Evolutionary conservation across 2,888 invertebrate species (phyloP).

Genomic region (Troides helena): DNA sequence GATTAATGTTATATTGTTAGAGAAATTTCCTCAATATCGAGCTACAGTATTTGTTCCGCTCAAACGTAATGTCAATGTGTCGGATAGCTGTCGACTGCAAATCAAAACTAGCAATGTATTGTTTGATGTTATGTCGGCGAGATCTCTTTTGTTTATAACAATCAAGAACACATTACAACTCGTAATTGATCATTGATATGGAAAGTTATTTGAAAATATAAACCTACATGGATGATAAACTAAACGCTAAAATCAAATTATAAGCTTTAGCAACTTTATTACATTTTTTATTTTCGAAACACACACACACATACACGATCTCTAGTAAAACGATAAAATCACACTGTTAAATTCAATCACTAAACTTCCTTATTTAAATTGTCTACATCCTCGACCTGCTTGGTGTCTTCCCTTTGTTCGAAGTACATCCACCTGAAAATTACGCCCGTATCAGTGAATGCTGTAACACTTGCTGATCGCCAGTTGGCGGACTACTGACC

Average conservation of each 20-base stretch:
- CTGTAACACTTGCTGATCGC: slow-evolving; percentile 13
- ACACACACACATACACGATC: slow-evolving; percentile 8
- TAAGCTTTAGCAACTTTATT: slow-evolving; percentile 16
- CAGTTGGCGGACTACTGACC: slow-evolving; percentile 17
- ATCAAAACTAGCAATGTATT: slow-evolving; percentile 54
- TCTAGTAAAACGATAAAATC: slow-evolving; percentile 18
- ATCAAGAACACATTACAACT: slow-evolving; percentile 61
- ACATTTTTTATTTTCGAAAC: slow-evolving; percentile 26
- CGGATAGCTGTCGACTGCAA: slow-evolving; percentile 43
- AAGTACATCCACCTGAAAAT: slow-evolving; percentile 84
- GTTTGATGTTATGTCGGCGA: slow-evolving; percentile 60
- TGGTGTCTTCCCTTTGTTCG: slow-evolving; percentile 80
- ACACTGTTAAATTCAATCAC: slow-evolving; percentile 26
- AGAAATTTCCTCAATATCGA: slow-evolving; percentile 10
- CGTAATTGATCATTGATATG: slow-evolving; percentile 1
- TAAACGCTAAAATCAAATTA: slow-evolving; percentile 8
- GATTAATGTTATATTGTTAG: not conserved
- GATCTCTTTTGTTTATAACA: slow-evolving; percentile 70
- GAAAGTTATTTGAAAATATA: not conserved
- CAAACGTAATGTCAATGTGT: slow-evolving; percentile 45
- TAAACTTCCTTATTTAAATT: slow-evolving; percentile 51
- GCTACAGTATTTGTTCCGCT: slow-evolving; percentile 31
- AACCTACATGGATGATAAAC: not conserved
- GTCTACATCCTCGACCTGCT: slow-evolving; percentile 49
- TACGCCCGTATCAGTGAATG: slow-evolving; percentile 9